Evolutionary conservation across 2,797 vertebrate genomes (phyloP), one percentile per base, ranked within the genome.

Genomic region (Mormyrus proboscirostris): DNA sequence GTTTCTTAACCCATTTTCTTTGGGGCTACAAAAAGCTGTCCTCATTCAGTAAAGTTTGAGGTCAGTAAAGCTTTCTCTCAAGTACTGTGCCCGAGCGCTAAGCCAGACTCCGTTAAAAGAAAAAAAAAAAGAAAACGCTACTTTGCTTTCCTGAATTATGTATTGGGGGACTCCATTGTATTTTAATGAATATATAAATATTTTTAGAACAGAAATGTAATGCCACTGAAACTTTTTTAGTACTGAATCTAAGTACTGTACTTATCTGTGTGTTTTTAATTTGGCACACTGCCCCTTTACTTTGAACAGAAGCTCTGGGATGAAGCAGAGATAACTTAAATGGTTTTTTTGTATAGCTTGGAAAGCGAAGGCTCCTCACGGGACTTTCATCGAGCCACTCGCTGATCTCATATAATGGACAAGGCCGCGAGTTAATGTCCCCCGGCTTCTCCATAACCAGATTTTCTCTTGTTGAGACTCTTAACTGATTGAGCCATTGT

Each of bases 231-330:
- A 76, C 22, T 88, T 88, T 87, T 89, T 86, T 84, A 59, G 85
- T 88, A 82, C 44, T 47, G 3, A 57, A 7, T 88, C 88, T 90
- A 79, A 90, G 6, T 9, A 87, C 83, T 88, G 89, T 73, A 86
- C 88, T 44, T 85, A 59, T 59, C 50, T 62, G 87, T 89, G 59
- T 59, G 19, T 73, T 73, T 73, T 73, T 38, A 16, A 73, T 38
- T 73, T 73, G 65, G 65, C 65, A 0, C 7, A 47, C 91, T 92
- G 93, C 94, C 89, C 53, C 89, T 95, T 93, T 88, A 91, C 33
- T 91, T 88, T 94, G 90, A 92, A 93, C 89, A 84, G 86, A 57
- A 87, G 90, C 82, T 87, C 91, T 93, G 90, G 90, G 79, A 90
- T 89, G 19, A 88, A 88, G 92, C 89, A 91, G 91, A 92, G 47